Conservation (phyloP, 2,888 invertebrate species). For the Amphiduros pacificus region DNA sequence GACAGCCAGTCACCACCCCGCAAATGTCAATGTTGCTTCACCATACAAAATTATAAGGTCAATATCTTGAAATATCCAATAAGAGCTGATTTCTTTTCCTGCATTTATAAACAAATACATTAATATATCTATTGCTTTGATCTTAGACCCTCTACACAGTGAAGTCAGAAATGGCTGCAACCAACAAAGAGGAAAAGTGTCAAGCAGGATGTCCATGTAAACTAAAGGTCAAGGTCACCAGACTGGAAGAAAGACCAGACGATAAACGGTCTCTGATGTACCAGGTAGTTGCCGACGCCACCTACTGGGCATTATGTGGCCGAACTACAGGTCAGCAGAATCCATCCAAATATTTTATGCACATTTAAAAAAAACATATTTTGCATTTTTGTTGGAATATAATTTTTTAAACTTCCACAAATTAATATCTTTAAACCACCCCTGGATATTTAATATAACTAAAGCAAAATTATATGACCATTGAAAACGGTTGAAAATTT, state of each 20-base stretch:
- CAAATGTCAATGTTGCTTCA: background rate
- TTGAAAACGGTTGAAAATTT: too few species aligned
- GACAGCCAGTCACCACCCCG: too few species aligned
- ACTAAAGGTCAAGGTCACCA: conserved; percentile 45
- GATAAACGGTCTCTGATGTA: conserved; percentile 77
- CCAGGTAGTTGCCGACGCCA: conserved; percentile 88
- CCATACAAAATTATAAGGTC: too few species aligned
- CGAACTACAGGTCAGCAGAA: conserved; percentile 76
- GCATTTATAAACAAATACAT: background rate
- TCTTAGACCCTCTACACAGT: conserved; percentile 78
- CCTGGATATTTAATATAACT: too few species aligned
- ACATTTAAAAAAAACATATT: too few species aligned
- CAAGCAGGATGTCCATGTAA: conserved; percentile 82
- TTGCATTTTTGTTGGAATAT: too few species aligned
- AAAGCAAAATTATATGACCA: too few species aligned
- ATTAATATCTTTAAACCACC: too few species aligned
- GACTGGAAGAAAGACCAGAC: conserved; percentile 32
- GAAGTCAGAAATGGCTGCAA: conserved; percentile 75
- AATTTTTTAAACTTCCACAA: too few species aligned
- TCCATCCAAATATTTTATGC: too few species aligned
- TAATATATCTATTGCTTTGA: background rate
- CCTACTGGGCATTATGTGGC: conserved; percentile 91
- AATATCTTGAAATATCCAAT: too few species aligned
- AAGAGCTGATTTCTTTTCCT: too few species aligned
- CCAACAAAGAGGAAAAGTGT: conserved; percentile 78